Percentiles rank a stretch among this genome's conserved stretches.
phyloP scores from a whole-genome alignment of 2,113 vertebrate species.

The Entelurus aequoreus region DNA sequence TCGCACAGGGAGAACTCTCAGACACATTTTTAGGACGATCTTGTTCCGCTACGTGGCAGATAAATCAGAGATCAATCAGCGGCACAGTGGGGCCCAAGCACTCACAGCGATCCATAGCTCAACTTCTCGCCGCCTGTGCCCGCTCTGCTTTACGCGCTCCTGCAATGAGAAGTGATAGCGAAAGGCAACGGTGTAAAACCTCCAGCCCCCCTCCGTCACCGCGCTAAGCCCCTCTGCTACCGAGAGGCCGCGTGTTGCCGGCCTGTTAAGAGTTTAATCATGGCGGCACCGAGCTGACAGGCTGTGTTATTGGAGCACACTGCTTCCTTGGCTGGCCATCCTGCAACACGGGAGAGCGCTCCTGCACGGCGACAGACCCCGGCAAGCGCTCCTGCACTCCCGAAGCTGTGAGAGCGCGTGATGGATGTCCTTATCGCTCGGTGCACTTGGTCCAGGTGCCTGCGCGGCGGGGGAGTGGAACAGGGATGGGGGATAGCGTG shows the following conservation, averaged over 20 bases:
- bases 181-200: constrained; percentile 39
- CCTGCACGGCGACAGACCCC: constrained; percentile 3
- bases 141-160: constrained; percentile 21
- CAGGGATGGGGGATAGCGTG: constrained; percentile 1
- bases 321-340: constrained; percentile 26
- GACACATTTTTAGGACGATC: constrained; percentile 42
- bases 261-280: constrained; percentile 51
- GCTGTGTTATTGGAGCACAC: constrained; percentile 39
- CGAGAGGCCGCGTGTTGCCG: constrained; percentile 35
- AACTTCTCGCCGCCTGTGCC: constrained; percentile 9
- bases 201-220: constrained; percentile 24
- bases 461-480: constrained; percentile 9
- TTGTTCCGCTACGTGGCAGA: constrained; percentile 38
- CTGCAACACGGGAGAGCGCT: constrained; percentile 16
- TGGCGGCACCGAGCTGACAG: constrained; percentile 45
- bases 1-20: constrained; percentile 37
- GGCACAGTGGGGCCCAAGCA: constrained; percentile 25
- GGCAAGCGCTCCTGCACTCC: constrained; percentile 4
- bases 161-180: constrained; percentile 30
- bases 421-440: constrained; percentile 16
- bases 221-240: constrained; percentile 30
- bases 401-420: neutral
- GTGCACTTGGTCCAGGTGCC: constrained; percentile 11
- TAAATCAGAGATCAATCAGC: constrained; percentile 53
- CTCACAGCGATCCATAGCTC: neutral